Evolutionary conservation across 2,113 vertebrate species (phyloP).

Genomic region (Phasianus colchicus): DNA sequence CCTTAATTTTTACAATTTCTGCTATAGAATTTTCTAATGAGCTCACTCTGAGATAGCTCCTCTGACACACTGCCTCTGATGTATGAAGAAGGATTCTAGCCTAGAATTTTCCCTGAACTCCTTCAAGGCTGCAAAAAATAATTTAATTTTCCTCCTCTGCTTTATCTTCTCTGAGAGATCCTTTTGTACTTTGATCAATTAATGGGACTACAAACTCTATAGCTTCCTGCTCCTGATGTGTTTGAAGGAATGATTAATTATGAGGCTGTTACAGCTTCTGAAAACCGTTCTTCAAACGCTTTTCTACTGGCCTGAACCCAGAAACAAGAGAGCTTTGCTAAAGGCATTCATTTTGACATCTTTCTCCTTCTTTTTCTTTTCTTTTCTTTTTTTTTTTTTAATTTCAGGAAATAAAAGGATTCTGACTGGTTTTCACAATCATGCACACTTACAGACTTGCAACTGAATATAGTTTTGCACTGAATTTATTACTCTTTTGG

Average conservation of each 20-base stretch:
- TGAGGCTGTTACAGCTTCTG: neutral
- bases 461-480: neutral
- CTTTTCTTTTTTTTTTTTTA: neutral
- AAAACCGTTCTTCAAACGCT: slow-evolving; percentile 45
- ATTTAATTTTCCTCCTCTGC: slow-evolving; percentile 37
- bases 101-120: slow-evolving; percentile 24
- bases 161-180: slow-evolving; percentile 40
- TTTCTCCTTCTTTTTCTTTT: neutral
- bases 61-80: slow-evolving; percentile 28
- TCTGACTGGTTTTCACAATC: slow-evolving; percentile 18
- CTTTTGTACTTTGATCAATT: slow-evolving; percentile 62
- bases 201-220: slow-evolving; percentile 39
- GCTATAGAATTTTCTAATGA: slow-evolving; percentile 27
- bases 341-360: slow-evolving; percentile 31
- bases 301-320: neutral
- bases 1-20: slow-evolving; percentile 47
- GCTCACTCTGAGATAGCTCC: neutral
- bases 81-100: slow-evolving; percentile 1
- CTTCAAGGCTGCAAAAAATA: slow-evolving; percentile 13
- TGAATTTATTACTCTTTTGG: neutral
- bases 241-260: slow-evolving; percentile 65
- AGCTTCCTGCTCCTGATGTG: slow-evolving; percentile 22
- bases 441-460: neutral
- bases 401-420: neutral
- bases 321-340: neutral